These are phyloP conservation scores for Trachemys scripta DNA, from an alignment of 2,113 vertebrate species.

Conservation along the genomic window DNA sequence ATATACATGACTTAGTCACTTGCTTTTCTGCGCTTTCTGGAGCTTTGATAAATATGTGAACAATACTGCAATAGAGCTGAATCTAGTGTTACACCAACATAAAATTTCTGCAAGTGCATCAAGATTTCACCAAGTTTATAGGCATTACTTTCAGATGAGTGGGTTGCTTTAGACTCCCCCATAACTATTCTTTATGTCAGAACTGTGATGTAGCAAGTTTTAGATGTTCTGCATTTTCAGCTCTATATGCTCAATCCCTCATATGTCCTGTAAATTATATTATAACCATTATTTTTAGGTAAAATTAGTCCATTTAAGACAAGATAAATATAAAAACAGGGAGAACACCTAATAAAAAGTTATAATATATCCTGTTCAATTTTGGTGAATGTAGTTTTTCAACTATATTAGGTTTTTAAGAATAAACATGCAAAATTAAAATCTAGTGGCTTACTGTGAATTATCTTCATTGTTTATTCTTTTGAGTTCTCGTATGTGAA, in stretches of 20 bases:
- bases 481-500: constrained; percentile 99
- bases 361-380: background rate
- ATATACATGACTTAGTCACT: background rate
- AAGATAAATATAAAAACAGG: background rate
- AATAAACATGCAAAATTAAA: constrained; percentile 46
- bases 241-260: background rate
- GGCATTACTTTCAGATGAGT: constrained; percentile 16
- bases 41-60: background rate
- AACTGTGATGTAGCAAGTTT: background rate
- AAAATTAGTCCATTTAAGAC: background rate
- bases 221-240: background rate
- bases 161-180: background rate
- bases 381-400: background rate
- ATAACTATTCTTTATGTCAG: background rate
- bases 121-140: background rate
- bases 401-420: background rate
- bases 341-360: background rate
- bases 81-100: background rate
- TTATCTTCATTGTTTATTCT: constrained; percentile 99
- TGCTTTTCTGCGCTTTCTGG: background rate
- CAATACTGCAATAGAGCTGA: background rate
- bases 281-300: background rate
- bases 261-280: background rate
- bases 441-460: constrained; percentile 92
- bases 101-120: background rate